Conservation (phyloP, 2,113 vertebrate genomes). For the Tragelaphus buxtoni region DNA sequence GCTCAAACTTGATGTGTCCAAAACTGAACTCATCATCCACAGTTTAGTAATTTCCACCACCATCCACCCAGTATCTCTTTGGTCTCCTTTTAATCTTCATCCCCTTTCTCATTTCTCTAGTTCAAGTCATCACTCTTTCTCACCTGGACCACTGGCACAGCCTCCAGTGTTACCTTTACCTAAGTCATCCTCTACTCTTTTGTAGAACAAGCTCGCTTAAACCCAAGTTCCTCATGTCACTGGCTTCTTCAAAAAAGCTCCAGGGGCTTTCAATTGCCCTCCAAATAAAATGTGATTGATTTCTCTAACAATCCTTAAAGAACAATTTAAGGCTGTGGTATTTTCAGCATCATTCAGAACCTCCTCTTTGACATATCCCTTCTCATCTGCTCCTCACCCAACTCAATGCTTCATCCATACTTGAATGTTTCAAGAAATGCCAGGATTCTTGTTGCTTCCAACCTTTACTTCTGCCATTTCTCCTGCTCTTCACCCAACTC, state of each 20-base stretch:
- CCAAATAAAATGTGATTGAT: background rate
- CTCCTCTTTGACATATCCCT: background rate
- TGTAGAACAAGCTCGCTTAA: background rate
- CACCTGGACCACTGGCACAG: background rate
- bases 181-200: background rate
- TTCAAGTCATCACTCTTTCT: background rate
- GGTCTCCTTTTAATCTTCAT: background rate
- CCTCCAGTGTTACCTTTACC: background rate
- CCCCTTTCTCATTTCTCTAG: background rate
- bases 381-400: background rate
- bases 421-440: background rate
- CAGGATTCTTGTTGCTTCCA: background rate
- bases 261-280: background rate
- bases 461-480: background rate
- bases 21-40: background rate
- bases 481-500: background rate
- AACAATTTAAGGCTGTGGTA: background rate
- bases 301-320: background rate
- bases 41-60: background rate
- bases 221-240: background rate
- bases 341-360: background rate
- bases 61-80: background rate
- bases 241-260: background rate
- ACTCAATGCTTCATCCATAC: background rate
- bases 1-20: background rate